Conservation (phyloP, 2,888 invertebrate species). For the Melikaiella ostensackeni region DNA sequence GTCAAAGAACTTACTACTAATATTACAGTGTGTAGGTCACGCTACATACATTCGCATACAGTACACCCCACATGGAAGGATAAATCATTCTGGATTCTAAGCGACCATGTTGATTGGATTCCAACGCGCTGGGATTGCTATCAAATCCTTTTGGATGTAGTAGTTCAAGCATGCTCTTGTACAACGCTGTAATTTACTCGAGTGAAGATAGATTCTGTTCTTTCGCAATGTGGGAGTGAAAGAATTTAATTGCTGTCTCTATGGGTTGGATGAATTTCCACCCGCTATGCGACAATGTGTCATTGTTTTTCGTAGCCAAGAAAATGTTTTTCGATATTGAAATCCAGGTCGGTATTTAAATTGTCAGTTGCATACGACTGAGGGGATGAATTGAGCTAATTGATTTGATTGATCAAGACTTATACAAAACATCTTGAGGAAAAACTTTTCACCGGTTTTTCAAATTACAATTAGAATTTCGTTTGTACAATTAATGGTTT, state of each 20-base stretch:
- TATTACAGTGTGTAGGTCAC: constrained; percentile 2
- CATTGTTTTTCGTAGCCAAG: neutral
- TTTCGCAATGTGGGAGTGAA: neutral
- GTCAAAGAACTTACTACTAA: constrained; percentile 9
- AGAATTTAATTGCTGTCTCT: neutral
- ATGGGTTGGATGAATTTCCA: neutral
- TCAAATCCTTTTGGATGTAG: neutral
- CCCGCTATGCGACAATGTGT: neutral
- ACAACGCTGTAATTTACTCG: neutral
- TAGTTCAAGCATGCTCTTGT: constrained; percentile 6
- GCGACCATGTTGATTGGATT: constrained; percentile 26
- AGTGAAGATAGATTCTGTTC: neutral
- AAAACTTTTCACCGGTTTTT: too few species aligned
- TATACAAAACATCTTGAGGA: too few species aligned
- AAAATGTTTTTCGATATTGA: constrained; percentile 13
- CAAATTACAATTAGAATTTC: neutral
- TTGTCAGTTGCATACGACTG: too few species aligned
- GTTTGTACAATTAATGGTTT: neutral
- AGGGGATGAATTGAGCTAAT: neutral
- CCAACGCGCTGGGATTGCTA: constrained; percentile 17
- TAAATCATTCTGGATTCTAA: constrained; percentile 15
- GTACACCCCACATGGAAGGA: neutral
- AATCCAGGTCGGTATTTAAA: neutral
- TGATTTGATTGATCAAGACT: neutral
- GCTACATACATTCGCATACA: neutral